phyloP scores from a whole-genome alignment of 1,140 invertebrate genomes.

The Ceratosolen solmsi region DNA sequence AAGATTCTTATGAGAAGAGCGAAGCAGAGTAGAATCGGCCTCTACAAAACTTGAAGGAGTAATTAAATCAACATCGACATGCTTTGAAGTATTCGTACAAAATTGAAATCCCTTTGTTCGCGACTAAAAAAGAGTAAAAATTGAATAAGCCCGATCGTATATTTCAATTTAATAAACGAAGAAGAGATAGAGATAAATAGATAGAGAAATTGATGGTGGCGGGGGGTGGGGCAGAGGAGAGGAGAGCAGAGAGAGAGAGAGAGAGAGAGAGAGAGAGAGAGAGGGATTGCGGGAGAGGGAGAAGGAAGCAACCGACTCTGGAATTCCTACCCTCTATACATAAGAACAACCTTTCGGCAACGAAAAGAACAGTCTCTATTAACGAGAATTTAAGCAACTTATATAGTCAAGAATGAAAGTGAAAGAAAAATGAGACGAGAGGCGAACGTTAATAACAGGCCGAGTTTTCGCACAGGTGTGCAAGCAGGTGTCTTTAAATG shows the following conservation, averaged over 20 bases:
- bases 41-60: neutral
- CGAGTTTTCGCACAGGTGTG: constrained; percentile 25
- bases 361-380: constrained; percentile 7
- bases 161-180: constrained; percentile 27
- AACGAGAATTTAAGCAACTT: constrained; percentile 21
- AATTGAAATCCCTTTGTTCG: constrained; percentile 23
- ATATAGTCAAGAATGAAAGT: neutral
- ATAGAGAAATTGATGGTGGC: neutral
- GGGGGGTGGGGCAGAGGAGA: too few relatives aligned
- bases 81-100: constrained; percentile 1
- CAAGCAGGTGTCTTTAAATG: constrained; percentile 44
- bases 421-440: constrained; percentile 1
- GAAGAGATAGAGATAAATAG: neutral
- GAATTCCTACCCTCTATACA: too few relatives aligned
- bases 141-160: neutral
- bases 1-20: neutral
- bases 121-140: neutral
- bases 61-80: constrained; percentile 30
- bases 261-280: neutral
- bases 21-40: neutral
- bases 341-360: too few relatives aligned
- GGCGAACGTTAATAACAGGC: neutral
- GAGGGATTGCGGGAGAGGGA: neutral
- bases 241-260: neutral
- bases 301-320: too few relatives aligned